Evolutionary conservation across 2,888 invertebrate species (phyloP).

Genomic region (Acanthacorydalis orientalis): DNA sequence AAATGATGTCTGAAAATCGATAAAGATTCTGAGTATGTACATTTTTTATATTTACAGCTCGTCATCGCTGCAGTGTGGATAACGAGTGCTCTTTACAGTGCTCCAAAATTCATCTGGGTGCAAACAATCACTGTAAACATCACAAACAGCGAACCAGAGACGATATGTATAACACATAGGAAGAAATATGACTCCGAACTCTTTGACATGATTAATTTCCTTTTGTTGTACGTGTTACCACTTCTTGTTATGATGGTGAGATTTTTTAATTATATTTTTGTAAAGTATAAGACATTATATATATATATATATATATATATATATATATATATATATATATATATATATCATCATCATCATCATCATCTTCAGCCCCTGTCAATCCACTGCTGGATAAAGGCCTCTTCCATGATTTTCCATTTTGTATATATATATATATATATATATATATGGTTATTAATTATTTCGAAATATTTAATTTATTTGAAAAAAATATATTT

Average conservation of each 20-base stretch:
- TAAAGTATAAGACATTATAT: too few relatives aligned
- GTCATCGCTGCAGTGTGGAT: slow-evolving; percentile 70
- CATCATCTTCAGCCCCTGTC: too few relatives aligned
- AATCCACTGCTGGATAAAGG: too few relatives aligned
- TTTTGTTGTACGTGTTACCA: slow-evolving; percentile 67
- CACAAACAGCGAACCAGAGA: slow-evolving; percentile 39
- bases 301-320: background rate
- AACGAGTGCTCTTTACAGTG: slow-evolving; percentile 64
- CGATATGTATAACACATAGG: slow-evolving; percentile 57
- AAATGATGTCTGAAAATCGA: too few relatives aligned
- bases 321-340: background rate
- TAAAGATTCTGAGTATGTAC: too few relatives aligned
- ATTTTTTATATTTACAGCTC: slow-evolving; percentile 34
- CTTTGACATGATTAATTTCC: slow-evolving; percentile 67
- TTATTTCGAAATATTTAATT: too few relatives aligned
- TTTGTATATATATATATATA: too few relatives aligned
- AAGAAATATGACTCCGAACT: slow-evolving; percentile 62
- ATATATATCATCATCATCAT: too few relatives aligned
- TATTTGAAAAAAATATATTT: too few relatives aligned
- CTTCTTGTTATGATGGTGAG: slow-evolving; percentile 58
- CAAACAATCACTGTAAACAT: slow-evolving; percentile 48
- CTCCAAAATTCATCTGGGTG: slow-evolving; percentile 70
- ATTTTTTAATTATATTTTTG: background rate
- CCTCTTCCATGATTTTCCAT: too few relatives aligned
- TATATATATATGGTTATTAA: too few relatives aligned